Conservation (phyloP, 2,888 invertebrate genomes). For the Campopleginae sp. region DNA sequence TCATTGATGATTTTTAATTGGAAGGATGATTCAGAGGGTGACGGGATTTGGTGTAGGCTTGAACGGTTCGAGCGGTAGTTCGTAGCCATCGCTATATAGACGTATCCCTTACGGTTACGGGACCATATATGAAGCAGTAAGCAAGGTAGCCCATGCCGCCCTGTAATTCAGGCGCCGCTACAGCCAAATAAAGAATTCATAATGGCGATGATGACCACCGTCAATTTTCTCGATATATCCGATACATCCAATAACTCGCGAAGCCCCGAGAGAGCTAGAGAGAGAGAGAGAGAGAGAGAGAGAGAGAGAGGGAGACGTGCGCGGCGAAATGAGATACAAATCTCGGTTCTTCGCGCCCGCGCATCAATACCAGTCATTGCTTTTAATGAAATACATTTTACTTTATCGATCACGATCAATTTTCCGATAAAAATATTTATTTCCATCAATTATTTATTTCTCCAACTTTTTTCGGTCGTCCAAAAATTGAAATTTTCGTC, state of each 20-base stretch:
- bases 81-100: constrained; percentile 74
- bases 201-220: constrained; percentile 84
- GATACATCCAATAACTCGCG: constrained; percentile 80
- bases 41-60: constrained; percentile 56
- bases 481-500: constrained; percentile 5
- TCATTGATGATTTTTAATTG: neutral
- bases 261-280: neutral
- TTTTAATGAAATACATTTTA: constrained; percentile 32
- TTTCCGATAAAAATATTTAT: constrained; percentile 40
- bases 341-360: constrained; percentile 34
- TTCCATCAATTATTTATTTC: neutral
- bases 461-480: too few relatives aligned
- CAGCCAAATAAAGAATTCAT: constrained; percentile 83
- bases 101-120: constrained; percentile 68
- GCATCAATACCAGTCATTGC: constrained; percentile 47
- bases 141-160: constrained; percentile 83
- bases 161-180: constrained; percentile 82
- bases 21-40: constrained; percentile 10
- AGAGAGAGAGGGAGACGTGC: constrained; percentile 2
- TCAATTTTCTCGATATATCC: constrained; percentile 82
- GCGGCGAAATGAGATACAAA: constrained; percentile 15
- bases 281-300: constrained; percentile 14
- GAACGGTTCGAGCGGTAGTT: constrained; percentile 71
- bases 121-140: constrained; percentile 82
- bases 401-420: constrained; percentile 35